phyloP scores from a whole-genome alignment of 2,797 vertebrate genomes.

The Spinus pinus region DNA sequence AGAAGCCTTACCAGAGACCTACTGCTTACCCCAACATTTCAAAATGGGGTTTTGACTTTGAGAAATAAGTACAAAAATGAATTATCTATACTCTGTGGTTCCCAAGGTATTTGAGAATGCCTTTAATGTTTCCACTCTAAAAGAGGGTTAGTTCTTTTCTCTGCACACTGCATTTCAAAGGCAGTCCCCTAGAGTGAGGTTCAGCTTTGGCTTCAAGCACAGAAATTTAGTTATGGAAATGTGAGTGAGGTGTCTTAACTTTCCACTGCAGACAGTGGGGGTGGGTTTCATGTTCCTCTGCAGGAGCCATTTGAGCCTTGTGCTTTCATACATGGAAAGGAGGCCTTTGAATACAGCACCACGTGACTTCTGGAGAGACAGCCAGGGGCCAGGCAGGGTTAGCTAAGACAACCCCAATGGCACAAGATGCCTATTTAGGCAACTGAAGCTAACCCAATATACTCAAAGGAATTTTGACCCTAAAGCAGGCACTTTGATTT shows the following conservation, averaged over 20 bases:
- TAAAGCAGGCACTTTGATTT: background rate
- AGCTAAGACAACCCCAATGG: background rate
- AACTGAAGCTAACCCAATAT: background rate
- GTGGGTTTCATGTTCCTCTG: background rate
- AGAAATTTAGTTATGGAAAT: background rate
- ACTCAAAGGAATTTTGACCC: background rate
- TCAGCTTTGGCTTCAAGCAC: conserved; percentile 35
- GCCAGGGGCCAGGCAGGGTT: background rate
- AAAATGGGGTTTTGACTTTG: conserved; percentile 13
- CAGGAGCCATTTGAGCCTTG: background rate
- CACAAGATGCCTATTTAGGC: background rate
- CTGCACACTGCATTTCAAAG: conserved; percentile 47
- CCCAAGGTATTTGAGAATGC: conserved; percentile 27
- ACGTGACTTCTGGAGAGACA: background rate
- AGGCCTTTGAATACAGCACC: background rate
- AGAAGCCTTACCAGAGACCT: background rate
- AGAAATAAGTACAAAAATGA: conserved; percentile 28
- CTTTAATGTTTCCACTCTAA: conserved; percentile 39
- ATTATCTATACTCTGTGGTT: conserved; percentile 39
- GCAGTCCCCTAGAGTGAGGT: conserved; percentile 30
- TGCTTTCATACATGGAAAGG: background rate
- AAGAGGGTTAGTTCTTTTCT: conserved; percentile 36
- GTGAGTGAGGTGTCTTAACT: background rate
- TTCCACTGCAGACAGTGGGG: background rate
- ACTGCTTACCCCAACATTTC: background rate